These are phyloP conservation scores for Drosophila ogumai DNA, from an alignment of 1,140 invertebrate species.

Conservation along the genomic window DNA sequence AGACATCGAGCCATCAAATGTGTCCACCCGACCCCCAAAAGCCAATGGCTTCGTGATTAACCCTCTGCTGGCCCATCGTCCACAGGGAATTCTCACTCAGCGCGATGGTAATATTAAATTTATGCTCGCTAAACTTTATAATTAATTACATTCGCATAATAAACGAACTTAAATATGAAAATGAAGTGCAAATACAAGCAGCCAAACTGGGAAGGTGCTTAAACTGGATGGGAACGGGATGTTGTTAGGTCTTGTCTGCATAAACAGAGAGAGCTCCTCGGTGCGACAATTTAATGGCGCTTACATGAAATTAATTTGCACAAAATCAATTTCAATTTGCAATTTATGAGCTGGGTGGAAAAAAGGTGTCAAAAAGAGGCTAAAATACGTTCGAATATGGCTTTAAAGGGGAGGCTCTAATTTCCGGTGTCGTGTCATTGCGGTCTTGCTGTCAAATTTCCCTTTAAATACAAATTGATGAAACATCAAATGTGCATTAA, in stretches of 20 bases:
- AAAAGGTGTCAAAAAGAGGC: conserved; percentile 24
- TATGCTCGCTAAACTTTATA: conserved; percentile 68
- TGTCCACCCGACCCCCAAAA: conserved; percentile 42
- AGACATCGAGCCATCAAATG: conserved; percentile 32
- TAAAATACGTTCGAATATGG: conserved; percentile 13
- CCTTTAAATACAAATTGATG: conserved; percentile 55
- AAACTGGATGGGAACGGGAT: background rate
- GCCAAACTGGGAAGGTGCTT: background rate
- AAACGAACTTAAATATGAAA: conserved; percentile 82
- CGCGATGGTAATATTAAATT: conserved; percentile 63
- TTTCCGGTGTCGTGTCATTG: conserved; percentile 58
- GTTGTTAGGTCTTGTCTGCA: conserved; percentile 16
- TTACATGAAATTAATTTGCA: conserved; percentile 72
- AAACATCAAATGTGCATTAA: conserved; percentile 48
- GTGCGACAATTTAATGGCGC: conserved; percentile 51
- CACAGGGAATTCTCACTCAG: conserved; percentile 5
- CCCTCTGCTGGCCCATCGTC: background rate
- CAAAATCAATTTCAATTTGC: conserved; percentile 76
- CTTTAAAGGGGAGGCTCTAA: conserved; percentile 5
- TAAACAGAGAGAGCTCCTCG: conserved; percentile 6
- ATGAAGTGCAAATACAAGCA: conserved; percentile 69
- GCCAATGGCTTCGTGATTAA: conserved; percentile 22
- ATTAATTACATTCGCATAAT: conserved; percentile 81
- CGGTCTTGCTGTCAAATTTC: conserved; percentile 42
- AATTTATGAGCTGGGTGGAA: conserved; percentile 7